Conservation (phyloP, 2,797 vertebrate species). For the Sternarchorhynchus goeldii region DNA sequence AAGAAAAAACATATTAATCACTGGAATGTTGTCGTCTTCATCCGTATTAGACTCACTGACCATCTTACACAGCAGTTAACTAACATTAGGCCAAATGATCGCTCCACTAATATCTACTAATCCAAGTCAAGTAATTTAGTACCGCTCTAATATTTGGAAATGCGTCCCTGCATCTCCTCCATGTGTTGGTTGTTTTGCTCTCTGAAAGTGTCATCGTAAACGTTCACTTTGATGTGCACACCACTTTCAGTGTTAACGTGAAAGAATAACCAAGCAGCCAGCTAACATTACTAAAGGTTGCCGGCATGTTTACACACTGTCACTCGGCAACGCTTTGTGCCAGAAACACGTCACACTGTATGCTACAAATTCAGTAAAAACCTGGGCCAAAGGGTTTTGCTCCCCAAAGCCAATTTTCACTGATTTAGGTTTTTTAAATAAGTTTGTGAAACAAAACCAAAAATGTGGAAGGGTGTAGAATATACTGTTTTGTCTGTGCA, state of each 20-base stretch:
- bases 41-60: background rate
- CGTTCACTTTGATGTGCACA: background rate
- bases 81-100: background rate
- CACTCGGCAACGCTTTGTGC: constrained; percentile 38
- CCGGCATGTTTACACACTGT: constrained; percentile 50
- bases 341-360: background rate
- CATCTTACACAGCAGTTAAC: background rate
- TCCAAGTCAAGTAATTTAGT: constrained; percentile 9
- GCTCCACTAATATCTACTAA: too few relatives aligned
- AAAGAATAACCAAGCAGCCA: background rate
- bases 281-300: background rate
- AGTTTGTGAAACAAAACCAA: too few relatives aligned
- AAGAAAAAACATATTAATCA: background rate
- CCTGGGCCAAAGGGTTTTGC: background rate
- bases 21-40: background rate
- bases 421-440: too few relatives aligned
- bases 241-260: background rate
- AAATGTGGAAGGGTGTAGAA: too few relatives aligned
- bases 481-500: too few relatives aligned
- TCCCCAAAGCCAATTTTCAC: background rate
- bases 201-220: constrained; percentile 48
- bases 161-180: constrained; percentile 46
- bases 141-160: constrained; percentile 57
- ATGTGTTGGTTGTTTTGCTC: background rate
- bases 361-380: background rate